phyloP scores from a whole-genome alignment of 2,113 vertebrate species.

The Pimephales promelas region DNA sequence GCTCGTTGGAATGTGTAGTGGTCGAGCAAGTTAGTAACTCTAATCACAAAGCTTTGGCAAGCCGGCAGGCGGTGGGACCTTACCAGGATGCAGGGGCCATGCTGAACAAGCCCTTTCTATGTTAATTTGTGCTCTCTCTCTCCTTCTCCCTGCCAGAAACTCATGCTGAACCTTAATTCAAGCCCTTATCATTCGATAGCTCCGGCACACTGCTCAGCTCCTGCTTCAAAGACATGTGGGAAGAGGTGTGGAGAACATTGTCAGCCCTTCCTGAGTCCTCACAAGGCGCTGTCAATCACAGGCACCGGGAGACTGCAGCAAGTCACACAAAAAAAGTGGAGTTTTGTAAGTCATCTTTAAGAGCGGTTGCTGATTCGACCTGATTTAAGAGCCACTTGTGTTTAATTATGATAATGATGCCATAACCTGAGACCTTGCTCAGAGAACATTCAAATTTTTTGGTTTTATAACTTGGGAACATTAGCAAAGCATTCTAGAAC shows the following conservation, averaged over 20 bases:
- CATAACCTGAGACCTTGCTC: not conserved
- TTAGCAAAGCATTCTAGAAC: no score
- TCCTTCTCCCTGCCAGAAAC: slow-evolving; percentile 11
- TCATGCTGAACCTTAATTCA: slow-evolving; percentile 36
- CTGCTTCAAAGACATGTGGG: slow-evolving; percentile 27
- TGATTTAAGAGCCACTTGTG: not conserved
- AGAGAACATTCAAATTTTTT: no score
- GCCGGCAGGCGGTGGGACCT: slow-evolving; percentile 9
- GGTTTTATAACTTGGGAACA: no score
- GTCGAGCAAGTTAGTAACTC: not conserved
- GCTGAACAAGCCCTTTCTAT: slow-evolving; percentile 39
- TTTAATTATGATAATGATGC: not conserved
- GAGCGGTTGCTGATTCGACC: not conserved
- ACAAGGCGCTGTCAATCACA: slow-evolving; percentile 10
- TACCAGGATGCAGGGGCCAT: slow-evolving; percentile 18
- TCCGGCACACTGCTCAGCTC: not conserved
- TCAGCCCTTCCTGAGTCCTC: slow-evolving; percentile 14
- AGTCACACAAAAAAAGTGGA: not conserved
- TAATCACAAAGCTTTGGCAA: not conserved
- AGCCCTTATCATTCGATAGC: slow-evolving; percentile 10
- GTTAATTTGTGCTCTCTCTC: slow-evolving; percentile 1
- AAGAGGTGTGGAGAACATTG: slow-evolving; percentile 27
- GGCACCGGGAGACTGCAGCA: not conserved
- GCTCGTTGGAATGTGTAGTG: not conserved
- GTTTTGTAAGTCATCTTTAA: not conserved